Conservation (phyloP, 2,113 vertebrate genomes). For the Telmatochromis sp. region DNA sequence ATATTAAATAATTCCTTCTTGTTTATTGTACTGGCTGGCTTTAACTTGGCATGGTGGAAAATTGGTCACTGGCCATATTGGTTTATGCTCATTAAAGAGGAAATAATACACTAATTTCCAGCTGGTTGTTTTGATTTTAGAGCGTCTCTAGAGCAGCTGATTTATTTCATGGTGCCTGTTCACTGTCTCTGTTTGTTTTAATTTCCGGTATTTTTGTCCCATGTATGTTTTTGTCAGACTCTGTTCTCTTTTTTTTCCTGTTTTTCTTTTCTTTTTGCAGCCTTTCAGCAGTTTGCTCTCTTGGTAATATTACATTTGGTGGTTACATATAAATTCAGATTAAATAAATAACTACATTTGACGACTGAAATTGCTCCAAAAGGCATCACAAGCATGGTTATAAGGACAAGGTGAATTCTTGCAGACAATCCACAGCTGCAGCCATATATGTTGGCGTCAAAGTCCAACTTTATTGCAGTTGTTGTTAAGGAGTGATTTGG, state of each 20-base stretch:
- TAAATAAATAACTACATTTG: not conserved
- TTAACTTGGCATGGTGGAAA: not conserved
- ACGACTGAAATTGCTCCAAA: not conserved
- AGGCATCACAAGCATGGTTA: not conserved
- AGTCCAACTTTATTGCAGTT: not conserved
- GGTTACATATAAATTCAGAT: not conserved
- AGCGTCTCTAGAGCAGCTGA: not conserved
- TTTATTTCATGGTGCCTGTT: not conserved
- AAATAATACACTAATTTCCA: not conserved
- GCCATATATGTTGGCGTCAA: not conserved
- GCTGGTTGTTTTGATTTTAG: not conserved
- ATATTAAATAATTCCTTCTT: not conserved
- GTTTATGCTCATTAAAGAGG: not conserved
- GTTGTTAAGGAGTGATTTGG: not conserved
- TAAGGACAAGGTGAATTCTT: not conserved
- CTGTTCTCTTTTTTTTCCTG: not conserved
- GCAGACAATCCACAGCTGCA: not conserved
- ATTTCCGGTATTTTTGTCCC: not conserved
- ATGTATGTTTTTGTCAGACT: not conserved
- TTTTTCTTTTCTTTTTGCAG: not conserved
- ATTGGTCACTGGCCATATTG: not conserved
- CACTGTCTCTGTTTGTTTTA: not conserved
- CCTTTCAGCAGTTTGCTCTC: not conserved
- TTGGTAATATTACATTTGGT: not conserved
- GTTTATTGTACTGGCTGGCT: not conserved